Evolutionary conservation across 2,797 vertebrate genomes (phyloP).

Genomic region (Bradypodion pumilum): DNA sequence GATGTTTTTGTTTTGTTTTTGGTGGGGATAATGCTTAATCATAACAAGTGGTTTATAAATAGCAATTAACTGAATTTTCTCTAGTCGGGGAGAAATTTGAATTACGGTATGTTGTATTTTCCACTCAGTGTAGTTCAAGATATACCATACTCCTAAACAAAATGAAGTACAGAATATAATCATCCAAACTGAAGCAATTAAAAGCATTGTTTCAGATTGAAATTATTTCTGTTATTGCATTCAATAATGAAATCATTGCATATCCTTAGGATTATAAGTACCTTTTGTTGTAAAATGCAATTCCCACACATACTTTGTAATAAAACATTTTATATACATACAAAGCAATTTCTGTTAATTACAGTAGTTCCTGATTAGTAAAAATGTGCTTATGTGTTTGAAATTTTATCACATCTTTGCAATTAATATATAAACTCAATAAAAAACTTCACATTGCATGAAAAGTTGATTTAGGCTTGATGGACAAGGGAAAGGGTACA

Average conservation of each 20-base stretch:
- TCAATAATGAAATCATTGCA: slow-evolving; percentile 20
- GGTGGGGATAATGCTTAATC: slow-evolving; percentile 20
- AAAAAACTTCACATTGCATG: slow-evolving; percentile 15
- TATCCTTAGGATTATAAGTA: slow-evolving; percentile 15
- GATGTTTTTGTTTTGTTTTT: slow-evolving; percentile 17
- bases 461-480: slow-evolving; percentile 14
- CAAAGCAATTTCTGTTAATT: slow-evolving; percentile 46
- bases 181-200: slow-evolving; percentile 8
- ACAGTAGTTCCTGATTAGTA: slow-evolving; percentile 57
- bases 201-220: slow-evolving; percentile 21
- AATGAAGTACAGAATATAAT: not conserved
- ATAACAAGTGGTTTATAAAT: slow-evolving; percentile 11
- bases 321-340: slow-evolving; percentile 55
- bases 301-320: slow-evolving; percentile 42
- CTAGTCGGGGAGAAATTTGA: slow-evolving; percentile 16
- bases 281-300: slow-evolving; percentile 17
- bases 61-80: not conserved
- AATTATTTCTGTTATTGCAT: slow-evolving; percentile 28
- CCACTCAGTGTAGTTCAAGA: slow-evolving; percentile 10
- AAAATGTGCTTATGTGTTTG: slow-evolving; percentile 17
- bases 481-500: slow-evolving; percentile 48
- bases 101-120: slow-evolving; percentile 22
- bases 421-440: slow-evolving; percentile 39
- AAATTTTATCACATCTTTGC: slow-evolving; percentile 21
- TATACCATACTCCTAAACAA: not conserved